Evolutionary conservation across 1,140 invertebrate species (phyloP), one percentile per base, ranked within the genome.

Genomic region (Diorhabda sublineata): DNA sequence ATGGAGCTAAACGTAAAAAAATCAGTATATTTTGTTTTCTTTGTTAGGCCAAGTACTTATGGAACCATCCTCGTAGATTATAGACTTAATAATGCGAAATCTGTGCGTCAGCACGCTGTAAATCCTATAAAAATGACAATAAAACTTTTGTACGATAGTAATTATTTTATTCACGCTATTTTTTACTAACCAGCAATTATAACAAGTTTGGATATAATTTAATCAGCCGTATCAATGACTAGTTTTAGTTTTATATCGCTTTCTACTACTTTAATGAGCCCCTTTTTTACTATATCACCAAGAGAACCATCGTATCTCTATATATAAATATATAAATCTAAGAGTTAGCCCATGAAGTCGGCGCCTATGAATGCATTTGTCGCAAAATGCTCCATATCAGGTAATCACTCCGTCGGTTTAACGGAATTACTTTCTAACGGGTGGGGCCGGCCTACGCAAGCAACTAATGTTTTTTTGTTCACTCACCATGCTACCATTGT

Each of bases 381-480:
- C 42, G 58, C 42, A 64, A 64, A 57, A 26, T 64, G 45, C 26
- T 52, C 63, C 63, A 45, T 64, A 64, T 64, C 45, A 11, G 45
- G 52, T 9, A 41, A 62, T 68, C 66, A 69, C 66, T 61, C 69
- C 52, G 60, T 63, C 57, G 52, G 52, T 57, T 61, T 64, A 70
- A 66, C 61, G 71, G 69, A 69, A 71, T 73, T 73, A 69, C 72
- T 73, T 73, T 73, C 72, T 73, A 73, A 73, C 69, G 69, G 69
- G 69, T 69, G 72, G 72, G 72, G 69, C 67, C 70, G 69, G 66
- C 72, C 72, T 71, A 73, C 72, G 72, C 72, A 73, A 73, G 62
- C 44, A 63, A 42, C 47, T 68, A 56, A 43, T 68, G 42, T 62
- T 68, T 68, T 67, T 68, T 66, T 58, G 60, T 62, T 58, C 61